Evolutionary conservation across 2,888 invertebrate genomes (phyloP).

Genomic region (Anthophora plumipes): DNA sequence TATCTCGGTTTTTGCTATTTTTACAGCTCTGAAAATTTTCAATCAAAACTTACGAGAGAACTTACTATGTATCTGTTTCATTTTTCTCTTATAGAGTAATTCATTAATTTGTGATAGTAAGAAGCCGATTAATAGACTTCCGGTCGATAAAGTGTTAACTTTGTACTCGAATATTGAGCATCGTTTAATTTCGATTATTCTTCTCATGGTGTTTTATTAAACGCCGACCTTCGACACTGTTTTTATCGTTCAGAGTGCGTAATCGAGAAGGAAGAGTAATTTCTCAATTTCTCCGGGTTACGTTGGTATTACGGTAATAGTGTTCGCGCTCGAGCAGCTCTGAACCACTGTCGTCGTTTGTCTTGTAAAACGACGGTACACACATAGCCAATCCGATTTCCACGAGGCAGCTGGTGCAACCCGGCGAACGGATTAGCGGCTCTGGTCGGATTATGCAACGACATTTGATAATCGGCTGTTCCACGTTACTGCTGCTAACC

Average conservation of each 20-base stretch:
- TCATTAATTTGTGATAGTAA: too few species aligned
- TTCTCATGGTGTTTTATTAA: too few species aligned
- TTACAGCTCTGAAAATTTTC: too few species aligned
- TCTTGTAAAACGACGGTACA: not conserved
- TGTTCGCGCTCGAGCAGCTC: constrained; percentile 5
- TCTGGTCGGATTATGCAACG: constrained; percentile 40
- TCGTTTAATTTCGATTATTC: too few species aligned
- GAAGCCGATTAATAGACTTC: too few species aligned
- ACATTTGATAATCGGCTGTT: constrained; percentile 50
- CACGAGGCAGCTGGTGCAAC: constrained; percentile 41
- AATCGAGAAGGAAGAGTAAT: constrained; percentile 23
- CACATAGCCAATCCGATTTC: constrained; percentile 34
- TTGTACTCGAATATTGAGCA: too few species aligned
- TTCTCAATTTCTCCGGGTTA: constrained; percentile 39
- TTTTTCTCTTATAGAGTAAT: too few species aligned
- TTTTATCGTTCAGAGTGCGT: constrained; percentile 3
- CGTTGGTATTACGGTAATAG: constrained; percentile 39
- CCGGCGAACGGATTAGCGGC: constrained; percentile 37
- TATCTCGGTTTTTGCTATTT: too few species aligned
- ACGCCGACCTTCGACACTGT: constrained; percentile 22
- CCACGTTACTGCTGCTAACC: constrained; percentile 2
- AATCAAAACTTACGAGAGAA: too few species aligned
- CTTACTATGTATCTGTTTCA: too few species aligned
- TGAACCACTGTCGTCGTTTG: not conserved
- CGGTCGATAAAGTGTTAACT: too few species aligned